These are phyloP conservation scores for Melieria picta DNA, from an alignment of 2,888 invertebrate species.

Conservation along the genomic window DNA sequence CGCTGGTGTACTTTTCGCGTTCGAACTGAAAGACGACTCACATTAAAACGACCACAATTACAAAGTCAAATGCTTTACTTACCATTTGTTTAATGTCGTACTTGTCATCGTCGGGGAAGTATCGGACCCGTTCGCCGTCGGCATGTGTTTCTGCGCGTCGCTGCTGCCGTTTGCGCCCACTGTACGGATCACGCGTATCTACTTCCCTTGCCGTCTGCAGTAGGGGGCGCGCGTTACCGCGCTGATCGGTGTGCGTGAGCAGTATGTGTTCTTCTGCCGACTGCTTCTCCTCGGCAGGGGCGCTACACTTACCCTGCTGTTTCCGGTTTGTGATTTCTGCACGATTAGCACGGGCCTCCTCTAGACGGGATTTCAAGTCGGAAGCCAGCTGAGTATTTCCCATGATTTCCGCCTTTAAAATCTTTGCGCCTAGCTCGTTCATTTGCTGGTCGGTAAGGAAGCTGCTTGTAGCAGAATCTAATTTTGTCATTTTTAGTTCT, in stretches of 20 bases:
- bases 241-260: slow-evolving; percentile 74
- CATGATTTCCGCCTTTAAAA: slow-evolving; percentile 94
- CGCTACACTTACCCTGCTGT: slow-evolving; percentile 19
- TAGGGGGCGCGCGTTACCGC: slow-evolving; percentile 78
- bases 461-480: slow-evolving; percentile 39
- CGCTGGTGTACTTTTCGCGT: slow-evolving; percentile 81
- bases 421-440: slow-evolving; percentile 89
- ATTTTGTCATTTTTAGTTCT: slow-evolving; percentile 14
- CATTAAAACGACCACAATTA: neutral
- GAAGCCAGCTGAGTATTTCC: slow-evolving; percentile 78
- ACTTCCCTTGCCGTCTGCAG: slow-evolving; percentile 42
- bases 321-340: slow-evolving; percentile 43
- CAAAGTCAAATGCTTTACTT: slow-evolving; percentile 41
- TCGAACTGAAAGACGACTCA: slow-evolving; percentile 71
- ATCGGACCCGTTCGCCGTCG: slow-evolving; percentile 80
- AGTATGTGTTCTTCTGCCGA: slow-evolving; percentile 69
- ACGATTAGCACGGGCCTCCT: slow-evolving; percentile 72
- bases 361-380: slow-evolving; percentile 79
- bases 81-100: slow-evolving; percentile 87
- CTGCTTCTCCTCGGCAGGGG: slow-evolving; percentile 26
- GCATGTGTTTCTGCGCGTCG: slow-evolving; percentile 76
- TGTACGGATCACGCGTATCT: slow-evolving; percentile 45
- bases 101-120: slow-evolving; percentile 91
- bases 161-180: slow-evolving; percentile 45
- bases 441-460: slow-evolving; percentile 82